Evolutionary conservation across 1,140 invertebrate species (phyloP), one percentile per base, ranked within the genome.

Genomic region (Macrocentrus cingulum): DNA sequence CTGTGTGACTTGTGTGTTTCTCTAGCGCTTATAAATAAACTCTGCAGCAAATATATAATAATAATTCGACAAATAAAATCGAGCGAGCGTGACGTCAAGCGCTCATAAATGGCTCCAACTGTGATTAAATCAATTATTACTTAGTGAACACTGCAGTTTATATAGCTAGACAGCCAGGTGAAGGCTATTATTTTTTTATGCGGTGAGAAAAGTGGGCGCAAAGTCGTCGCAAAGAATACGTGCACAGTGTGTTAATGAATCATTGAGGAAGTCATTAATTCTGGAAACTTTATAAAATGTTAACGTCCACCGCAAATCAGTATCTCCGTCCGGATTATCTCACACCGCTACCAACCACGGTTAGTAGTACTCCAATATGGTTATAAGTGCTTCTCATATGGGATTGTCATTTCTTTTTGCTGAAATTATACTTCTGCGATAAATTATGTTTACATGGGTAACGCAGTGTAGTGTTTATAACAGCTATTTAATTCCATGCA

Each of bases 301-400:
- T 92, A 83, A 91, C 90, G 71, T 89, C 88, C 68, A 88, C 85
- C 72, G 83, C 84, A 56, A 92, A 91, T 81, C 92, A 94, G 83
- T 94, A 94, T 80, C 83, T 94, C 71, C 85, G 91, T 80, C 92
- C 92, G 84, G 92, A 95, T 82, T 95, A 94, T 78, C 84, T 94
- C 72, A 90, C 91, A 68, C 91, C 92, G 64, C 80, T 93, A 62
- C 91, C 92, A 56, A 93, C 91, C 42, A 92, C 91, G 84, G 91
- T 94, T 84, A 86, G 90, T 82, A 50, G 15, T 19, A 20, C 9
- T 22, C 41, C 42, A 9, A 34, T 9, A 23, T 19, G 42, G 9
- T 32, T 6, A 16, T 44, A 6, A 39, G 22, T 39, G 9, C 7
- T 52, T 9, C 15, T 9, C 11, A 37, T 39, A 19, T 52, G 8